Conservation (phyloP, 35 echinoderm and acorn worm genomes). For the Heliocidaris tuberculata region DNA sequence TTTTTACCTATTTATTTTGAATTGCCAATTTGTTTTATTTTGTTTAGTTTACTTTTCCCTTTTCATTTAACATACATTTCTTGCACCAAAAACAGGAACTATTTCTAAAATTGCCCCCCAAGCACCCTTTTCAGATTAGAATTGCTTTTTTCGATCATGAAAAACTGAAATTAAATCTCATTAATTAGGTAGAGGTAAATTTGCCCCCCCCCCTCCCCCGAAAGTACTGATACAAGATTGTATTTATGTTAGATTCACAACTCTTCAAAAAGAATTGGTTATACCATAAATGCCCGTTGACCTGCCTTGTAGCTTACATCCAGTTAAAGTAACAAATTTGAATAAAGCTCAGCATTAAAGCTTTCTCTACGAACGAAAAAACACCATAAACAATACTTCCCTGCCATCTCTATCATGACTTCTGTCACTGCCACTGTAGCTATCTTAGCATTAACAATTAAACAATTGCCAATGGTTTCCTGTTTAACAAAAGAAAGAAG, state of each 20-base stretch:
- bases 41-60: background rate
- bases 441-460: background rate
- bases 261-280: too few species aligned
- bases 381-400: background rate
- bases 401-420: background rate
- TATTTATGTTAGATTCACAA: too few species aligned
- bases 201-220: too few species aligned
- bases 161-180: too few species aligned
- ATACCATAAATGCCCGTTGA: background rate
- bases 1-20: background rate
- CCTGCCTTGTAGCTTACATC: background rate
- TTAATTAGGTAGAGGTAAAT: too few species aligned
- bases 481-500: background rate
- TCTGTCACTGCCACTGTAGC: background rate
- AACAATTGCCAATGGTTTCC: background rate
- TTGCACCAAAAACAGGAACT: too few species aligned
- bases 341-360: background rate
- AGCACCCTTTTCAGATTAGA: too few species aligned
- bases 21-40: background rate
- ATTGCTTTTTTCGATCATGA: too few species aligned
- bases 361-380: background rate
- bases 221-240: too few species aligned
- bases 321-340: background rate
- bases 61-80: background rate
- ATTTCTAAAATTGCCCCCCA: too few species aligned